These are phyloP conservation scores for Xenopus laevis DNA, from an alignment of 2,113 vertebrate species.

Conservation along the genomic window DNA sequence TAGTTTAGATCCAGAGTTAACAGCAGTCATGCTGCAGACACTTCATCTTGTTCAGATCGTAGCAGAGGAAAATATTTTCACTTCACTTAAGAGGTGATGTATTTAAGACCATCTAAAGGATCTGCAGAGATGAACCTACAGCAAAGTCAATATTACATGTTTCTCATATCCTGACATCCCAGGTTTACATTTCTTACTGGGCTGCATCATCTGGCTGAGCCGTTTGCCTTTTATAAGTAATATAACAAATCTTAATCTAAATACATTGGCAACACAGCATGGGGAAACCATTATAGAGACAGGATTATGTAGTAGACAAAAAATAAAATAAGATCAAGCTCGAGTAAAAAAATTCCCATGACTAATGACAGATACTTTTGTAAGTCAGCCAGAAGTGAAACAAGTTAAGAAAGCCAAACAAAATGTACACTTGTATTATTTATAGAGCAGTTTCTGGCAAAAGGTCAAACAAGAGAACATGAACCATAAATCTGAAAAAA, in stretches of 20 bases:
- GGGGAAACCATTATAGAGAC: conserved; percentile 17
- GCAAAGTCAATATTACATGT: background rate
- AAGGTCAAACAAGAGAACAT: conserved; percentile 39
- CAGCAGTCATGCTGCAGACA: background rate
- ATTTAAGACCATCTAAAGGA: background rate
- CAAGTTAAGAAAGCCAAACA: conserved; percentile 39
- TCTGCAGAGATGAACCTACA: background rate
- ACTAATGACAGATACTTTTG: conserved; percentile 29
- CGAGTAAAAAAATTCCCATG: conserved; percentile 23
- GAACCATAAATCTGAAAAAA: conserved; percentile 41
- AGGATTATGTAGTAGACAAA: conserved; percentile 21
- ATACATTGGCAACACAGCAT: background rate
- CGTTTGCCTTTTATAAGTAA: background rate
- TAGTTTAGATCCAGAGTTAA: background rate
- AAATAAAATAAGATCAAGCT: background rate
- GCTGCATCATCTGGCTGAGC: background rate
- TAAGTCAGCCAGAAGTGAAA: conserved; percentile 28
- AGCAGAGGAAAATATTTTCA: background rate
- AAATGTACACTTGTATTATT: conserved; percentile 42
- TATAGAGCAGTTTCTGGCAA: conserved; percentile 39
- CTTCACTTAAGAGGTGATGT: background rate
- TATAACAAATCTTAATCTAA: background rate
- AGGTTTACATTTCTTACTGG: background rate
- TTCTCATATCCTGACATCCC: background rate
- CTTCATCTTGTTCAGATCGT: background rate